These are phyloP conservation scores for Eupeodes luniger DNA, from an alignment of 2,888 invertebrate genomes.

Conservation along the genomic window DNA sequence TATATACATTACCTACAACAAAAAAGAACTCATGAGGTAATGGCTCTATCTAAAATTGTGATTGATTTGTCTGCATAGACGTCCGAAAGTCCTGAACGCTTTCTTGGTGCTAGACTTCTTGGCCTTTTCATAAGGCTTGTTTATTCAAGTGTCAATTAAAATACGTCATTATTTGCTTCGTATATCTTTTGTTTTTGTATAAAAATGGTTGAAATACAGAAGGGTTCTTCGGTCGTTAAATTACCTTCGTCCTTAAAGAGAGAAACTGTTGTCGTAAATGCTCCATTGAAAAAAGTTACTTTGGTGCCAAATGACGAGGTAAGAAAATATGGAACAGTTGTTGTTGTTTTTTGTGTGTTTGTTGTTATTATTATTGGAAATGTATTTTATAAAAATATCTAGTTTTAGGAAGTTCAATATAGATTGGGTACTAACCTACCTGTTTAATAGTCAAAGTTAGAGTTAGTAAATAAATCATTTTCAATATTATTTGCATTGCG, in stretches of 20 bases:
- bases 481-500: too few species aligned
- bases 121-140: slow-evolving; percentile 6
- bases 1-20: background rate
- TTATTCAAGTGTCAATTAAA: slow-evolving; percentile 36
- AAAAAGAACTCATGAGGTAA: slow-evolving; percentile 33
- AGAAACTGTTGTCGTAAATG: slow-evolving; percentile 83
- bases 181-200: background rate
- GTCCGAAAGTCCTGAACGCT: slow-evolving; percentile 19
- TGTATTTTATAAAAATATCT: background rate
- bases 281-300: slow-evolving; percentile 84
- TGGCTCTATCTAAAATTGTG: slow-evolving; percentile 34
- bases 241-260: slow-evolving; percentile 82
- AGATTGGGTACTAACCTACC: too few species aligned
- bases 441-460: too few species aligned
- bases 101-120: slow-evolving; percentile 18
- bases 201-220: slow-evolving; percentile 83
- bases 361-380: slow-evolving; percentile 19
- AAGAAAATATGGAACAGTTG: slow-evolving; percentile 76
- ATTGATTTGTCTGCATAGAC: slow-evolving; percentile 59
- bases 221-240: slow-evolving; percentile 82
- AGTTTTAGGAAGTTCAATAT: too few species aligned
- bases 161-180: background rate
- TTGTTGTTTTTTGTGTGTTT: slow-evolving; percentile 39
- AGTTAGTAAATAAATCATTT: too few species aligned
- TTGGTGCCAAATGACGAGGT: slow-evolving; percentile 84